phyloP scores from a whole-genome alignment of 2,888 invertebrate genomes.

The Monochamus alternatus region DNA sequence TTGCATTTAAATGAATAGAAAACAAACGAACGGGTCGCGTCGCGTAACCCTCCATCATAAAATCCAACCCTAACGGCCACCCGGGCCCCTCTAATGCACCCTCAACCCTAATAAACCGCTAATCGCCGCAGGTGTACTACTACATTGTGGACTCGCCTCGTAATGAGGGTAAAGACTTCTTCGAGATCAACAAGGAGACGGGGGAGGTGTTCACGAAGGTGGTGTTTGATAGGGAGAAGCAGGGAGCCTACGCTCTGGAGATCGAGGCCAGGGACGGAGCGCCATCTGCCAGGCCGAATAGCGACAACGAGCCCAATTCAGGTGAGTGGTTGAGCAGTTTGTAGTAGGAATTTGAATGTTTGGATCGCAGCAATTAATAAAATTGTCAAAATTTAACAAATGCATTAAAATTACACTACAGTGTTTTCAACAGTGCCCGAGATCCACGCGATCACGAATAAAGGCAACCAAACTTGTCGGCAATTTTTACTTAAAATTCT shows the following conservation, averaged over 20 bases:
- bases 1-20: background rate
- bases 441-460: no score
- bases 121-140: constrained; percentile 85
- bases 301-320: constrained; percentile 95
- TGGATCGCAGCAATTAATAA: no score
- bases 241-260: constrained; percentile 96
- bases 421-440: no score
- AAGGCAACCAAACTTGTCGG: no score
- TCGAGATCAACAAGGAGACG: constrained; percentile 95
- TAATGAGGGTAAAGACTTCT: constrained; percentile 95
- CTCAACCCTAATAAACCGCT: background rate
- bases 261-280: constrained; percentile 97
- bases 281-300: constrained; percentile 95
- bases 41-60: background rate
- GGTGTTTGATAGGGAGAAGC: constrained; percentile 98
- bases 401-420: no score
- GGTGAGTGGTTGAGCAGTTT: constrained; percentile 75
- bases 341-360: no score
- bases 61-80: background rate
- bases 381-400: no score
- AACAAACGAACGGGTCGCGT: background rate
- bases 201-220: constrained; percentile 97
- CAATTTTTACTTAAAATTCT: no score
- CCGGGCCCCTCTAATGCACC: background rate
- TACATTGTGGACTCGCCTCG: constrained; percentile 93